Conservation (phyloP, 2,888 invertebrate species). For the Pseudococcus longispinus region DNA sequence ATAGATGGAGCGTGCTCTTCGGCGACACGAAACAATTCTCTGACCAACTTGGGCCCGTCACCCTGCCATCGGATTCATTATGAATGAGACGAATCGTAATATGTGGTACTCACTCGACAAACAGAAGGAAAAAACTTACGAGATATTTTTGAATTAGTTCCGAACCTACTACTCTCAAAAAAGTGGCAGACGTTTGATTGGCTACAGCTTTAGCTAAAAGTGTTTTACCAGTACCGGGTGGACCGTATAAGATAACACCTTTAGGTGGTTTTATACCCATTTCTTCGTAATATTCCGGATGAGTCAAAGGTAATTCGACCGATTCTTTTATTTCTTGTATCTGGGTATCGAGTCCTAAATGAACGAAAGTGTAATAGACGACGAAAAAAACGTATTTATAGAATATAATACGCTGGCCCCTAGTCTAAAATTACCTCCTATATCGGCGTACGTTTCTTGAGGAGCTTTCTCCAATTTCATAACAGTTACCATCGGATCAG, state of each 20-base stretch:
- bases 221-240: slow-evolving; percentile 98
- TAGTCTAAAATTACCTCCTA: slow-evolving; percentile 71
- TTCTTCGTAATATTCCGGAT: slow-evolving; percentile 99
- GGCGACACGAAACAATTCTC: slow-evolving; percentile 98
- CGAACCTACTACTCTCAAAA: slow-evolving; percentile 97
- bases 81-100: background rate
- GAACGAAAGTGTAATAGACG: background rate
- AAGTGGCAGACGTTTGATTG: slow-evolving; percentile 99
- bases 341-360: slow-evolving; percentile 85
- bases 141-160: slow-evolving; percentile 98
- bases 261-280: slow-evolving; percentile 99
- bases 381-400: background rate
- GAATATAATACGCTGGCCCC: no score
- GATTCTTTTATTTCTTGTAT: slow-evolving; percentile 99
- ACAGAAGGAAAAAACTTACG: slow-evolving; percentile 65
- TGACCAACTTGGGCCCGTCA: slow-evolving; percentile 97
- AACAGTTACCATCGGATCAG: slow-evolving; percentile 99
- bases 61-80: slow-evolving; percentile 68
- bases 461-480: slow-evolving; percentile 99
- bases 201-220: slow-evolving; percentile 98
- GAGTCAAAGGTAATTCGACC: slow-evolving; percentile 96
- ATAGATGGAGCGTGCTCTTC: slow-evolving; percentile 99
- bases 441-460: slow-evolving; percentile 98
- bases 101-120: background rate
- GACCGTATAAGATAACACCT: slow-evolving; percentile 97